phyloP scores from a whole-genome alignment of 2,888 invertebrate genomes.

The Nemoura dubitans region DNA sequence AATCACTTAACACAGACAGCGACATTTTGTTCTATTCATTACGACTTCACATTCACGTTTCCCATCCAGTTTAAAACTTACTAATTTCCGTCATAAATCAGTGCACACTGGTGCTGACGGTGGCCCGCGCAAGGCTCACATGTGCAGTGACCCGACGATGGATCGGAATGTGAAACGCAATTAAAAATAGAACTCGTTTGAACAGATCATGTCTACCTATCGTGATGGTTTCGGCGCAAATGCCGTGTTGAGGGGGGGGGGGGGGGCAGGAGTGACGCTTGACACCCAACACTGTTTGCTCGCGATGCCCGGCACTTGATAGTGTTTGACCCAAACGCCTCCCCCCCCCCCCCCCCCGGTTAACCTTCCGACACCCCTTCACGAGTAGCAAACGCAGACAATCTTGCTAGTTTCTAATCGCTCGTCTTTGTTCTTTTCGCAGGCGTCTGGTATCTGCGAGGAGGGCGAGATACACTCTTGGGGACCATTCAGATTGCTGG shows the following conservation, averaged over 20 bases:
- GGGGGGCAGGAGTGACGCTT: too few species aligned
- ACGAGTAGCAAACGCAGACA: too few species aligned
- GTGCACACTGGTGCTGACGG: not conserved
- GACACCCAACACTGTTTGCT: too few species aligned
- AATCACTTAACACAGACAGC: conserved; percentile 30
- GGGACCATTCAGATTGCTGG: not conserved
- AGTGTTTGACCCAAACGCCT: too few species aligned
- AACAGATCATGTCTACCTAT: not conserved
- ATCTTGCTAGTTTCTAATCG: not conserved
- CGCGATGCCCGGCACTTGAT: too few species aligned
- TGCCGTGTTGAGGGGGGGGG: not conserved
- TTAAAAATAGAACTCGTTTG: not conserved
- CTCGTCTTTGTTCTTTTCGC: not conserved
- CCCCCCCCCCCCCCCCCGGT: too few species aligned
- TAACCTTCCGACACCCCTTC: too few species aligned
- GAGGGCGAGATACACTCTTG: not conserved
- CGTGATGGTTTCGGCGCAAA: not conserved
- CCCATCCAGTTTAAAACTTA: not conserved
- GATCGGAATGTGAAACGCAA: not conserved
- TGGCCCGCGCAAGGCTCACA: not conserved
- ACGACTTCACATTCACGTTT: not conserved
- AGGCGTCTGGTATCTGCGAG: not conserved
- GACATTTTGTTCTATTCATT: conserved; percentile 28
- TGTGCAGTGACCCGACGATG: not conserved
- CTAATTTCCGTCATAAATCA: not conserved